Conservation (phyloP, 1,140 invertebrate genomes). For the Drosophila tristis region DNA sequence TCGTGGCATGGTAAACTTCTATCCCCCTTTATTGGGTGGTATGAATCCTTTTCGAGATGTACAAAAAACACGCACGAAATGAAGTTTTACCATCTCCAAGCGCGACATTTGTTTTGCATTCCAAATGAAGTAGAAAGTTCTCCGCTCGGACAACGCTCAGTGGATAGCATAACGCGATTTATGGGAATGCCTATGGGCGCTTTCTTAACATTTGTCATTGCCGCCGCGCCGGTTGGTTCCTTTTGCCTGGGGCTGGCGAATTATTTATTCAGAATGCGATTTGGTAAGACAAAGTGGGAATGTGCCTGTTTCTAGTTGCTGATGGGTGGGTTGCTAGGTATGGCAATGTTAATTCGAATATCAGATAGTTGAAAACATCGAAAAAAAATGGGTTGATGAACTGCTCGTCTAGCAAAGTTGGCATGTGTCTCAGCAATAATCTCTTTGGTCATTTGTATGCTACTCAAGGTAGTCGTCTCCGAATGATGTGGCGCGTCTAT, state of each 20-base stretch:
- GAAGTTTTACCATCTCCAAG: no score
- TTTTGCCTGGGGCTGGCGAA: slow-evolving; percentile 5
- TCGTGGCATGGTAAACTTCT: no score
- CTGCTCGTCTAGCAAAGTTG: background rate
- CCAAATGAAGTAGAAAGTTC: slow-evolving; percentile 76
- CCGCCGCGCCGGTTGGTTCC: background rate
- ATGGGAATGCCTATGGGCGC: slow-evolving; percentile 58
- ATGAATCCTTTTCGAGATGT: no score
- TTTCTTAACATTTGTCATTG: slow-evolving; percentile 38
- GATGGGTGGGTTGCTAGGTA: background rate
- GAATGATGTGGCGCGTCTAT: background rate
- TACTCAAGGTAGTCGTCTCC: slow-evolving; percentile 5
- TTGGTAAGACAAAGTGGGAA: slow-evolving; percentile 20
- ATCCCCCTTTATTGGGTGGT: no score
- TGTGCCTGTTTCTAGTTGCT: slow-evolving; percentile 7
- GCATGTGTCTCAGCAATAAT: background rate
- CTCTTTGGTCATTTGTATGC: background rate
- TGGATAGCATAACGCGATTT: slow-evolving; percentile 21
- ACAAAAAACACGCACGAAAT: no score
- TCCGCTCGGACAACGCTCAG: slow-evolving; percentile 21
- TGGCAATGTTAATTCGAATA: background rate
- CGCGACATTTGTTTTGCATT: slow-evolving; percentile 51
- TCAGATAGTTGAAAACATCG: background rate
- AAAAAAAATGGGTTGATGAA: slow-evolving; percentile 7
- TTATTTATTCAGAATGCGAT: slow-evolving; percentile 55